Percentiles rank a stretch among this genome's conserved stretches.
phyloP scores from a whole-genome alignment of 1,140 invertebrate genomes.

The Drosophila pseudoananassae region DNA sequence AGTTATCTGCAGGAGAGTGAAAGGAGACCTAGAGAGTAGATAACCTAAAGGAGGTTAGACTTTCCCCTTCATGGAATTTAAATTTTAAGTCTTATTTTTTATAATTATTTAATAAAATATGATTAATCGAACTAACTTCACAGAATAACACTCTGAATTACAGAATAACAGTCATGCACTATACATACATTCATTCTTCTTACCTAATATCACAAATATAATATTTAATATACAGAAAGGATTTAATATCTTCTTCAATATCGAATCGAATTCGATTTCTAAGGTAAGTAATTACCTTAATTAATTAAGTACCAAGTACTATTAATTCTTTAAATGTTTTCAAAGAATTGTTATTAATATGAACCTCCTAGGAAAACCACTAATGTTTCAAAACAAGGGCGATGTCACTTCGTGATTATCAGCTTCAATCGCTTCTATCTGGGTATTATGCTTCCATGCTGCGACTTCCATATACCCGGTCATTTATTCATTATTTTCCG shows the following conservation, averaged over 20 bases:
- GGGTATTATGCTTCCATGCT: constrained; percentile 1
- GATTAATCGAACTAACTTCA: no score
- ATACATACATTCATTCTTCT: no score
- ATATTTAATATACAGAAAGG: no score
- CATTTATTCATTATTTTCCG: background rate
- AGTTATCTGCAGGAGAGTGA: constrained; percentile 24
- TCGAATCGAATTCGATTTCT: background rate
- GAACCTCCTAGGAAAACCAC: background rate
- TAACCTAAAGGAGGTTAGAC: background rate
- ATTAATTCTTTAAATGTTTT: no score
- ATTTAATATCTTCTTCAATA: no score
- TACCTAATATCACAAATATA: no score
- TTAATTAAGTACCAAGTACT: no score
- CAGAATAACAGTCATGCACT: no score
- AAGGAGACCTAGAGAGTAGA: background rate
- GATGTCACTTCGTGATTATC: constrained; percentile 5
- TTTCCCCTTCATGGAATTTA: background rate
- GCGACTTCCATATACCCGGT: background rate
- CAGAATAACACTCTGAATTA: no score
- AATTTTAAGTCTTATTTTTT: no score
- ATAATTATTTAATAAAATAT: no score
- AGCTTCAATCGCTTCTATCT: background rate
- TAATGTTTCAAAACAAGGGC: background rate
- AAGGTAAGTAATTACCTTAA: no score
- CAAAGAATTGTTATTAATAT: background rate